Percentiles rank a stretch among this genome's conserved stretches.
phyloP scores from a whole-genome alignment of 2,888 invertebrate genomes.

The Xestoiulus laeticollis region DNA sequence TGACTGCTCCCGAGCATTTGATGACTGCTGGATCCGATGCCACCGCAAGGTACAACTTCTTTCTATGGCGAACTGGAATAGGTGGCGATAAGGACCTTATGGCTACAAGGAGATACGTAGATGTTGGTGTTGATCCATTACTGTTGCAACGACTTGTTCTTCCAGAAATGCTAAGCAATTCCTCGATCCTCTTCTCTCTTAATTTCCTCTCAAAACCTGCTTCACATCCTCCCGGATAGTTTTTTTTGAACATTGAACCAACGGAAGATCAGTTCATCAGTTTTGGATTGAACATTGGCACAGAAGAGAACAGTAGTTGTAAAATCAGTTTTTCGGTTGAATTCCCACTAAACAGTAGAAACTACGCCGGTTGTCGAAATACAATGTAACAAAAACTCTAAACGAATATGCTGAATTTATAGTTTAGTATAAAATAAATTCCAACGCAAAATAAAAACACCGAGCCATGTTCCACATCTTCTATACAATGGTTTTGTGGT shows the following conservation, averaged over 20 bases:
- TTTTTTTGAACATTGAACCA: constrained; percentile 56
- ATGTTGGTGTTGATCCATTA: constrained; percentile 47
- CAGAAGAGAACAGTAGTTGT: not conserved
- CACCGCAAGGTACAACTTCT: not conserved
- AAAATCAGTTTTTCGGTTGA: not conserved
- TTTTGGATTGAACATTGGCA: constrained; percentile 54
- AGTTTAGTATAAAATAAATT: not conserved
- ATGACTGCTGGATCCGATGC: not conserved
- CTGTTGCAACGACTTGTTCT: constrained; percentile 42
- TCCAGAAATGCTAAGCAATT: constrained; percentile 45
- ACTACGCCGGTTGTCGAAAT: not conserved
- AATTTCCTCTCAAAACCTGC: constrained; percentile 52
- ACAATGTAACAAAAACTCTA: not conserved
- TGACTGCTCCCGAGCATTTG: not conserved
- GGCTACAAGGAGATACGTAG: constrained; percentile 54
- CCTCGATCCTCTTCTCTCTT: constrained; percentile 51
- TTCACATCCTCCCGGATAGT: constrained; percentile 53
- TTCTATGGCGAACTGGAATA: constrained; percentile 32
- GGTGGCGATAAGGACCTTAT: constrained; percentile 48
- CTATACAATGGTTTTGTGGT: no score
- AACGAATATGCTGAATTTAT: not conserved
- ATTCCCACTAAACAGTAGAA: not conserved
- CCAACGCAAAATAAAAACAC: not conserved
- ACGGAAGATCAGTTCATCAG: constrained; percentile 55
- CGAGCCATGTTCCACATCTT: not conserved